Conservation (phyloP, 1,140 invertebrate species). For the Calephelis virginiensis region DNA sequence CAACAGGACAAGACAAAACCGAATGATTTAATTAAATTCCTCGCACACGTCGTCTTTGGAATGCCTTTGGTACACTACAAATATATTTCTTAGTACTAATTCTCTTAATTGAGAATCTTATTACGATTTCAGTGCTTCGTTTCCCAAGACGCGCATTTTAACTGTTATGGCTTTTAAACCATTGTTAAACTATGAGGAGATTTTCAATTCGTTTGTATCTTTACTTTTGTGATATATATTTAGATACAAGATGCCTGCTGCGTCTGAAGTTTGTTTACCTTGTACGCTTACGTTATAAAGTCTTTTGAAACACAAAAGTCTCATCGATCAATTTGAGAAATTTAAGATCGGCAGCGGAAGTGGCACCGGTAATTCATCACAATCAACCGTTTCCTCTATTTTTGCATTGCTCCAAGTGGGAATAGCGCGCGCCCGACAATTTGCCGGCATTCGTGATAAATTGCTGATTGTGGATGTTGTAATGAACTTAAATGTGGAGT, state of each 20-base stretch:
- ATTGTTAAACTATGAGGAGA: too few species aligned
- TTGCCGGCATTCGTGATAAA: conserved; percentile 12
- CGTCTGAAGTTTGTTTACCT: too few species aligned
- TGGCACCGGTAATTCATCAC: conserved; percentile 4
- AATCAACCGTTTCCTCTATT: conserved; percentile 13
- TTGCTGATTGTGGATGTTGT: conserved; percentile 13
- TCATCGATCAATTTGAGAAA: conserved; percentile 13
- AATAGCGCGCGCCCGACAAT: conserved; percentile 9
- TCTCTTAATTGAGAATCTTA: conserved; percentile 6
- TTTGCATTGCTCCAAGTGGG: conserved; percentile 14
- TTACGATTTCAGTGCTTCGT: neutral
- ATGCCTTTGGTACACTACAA: conserved; percentile 15
- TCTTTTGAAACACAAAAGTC: neutral
- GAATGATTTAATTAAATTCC: conserved; percentile 18
- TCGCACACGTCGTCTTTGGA: conserved; percentile 17
- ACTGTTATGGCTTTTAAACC: too few species aligned
- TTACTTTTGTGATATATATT: too few species aligned
- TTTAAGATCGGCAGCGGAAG: conserved; percentile 1
- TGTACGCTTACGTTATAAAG: neutral
- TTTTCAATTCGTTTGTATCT: too few species aligned
- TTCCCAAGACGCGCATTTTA: neutral
- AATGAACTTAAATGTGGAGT: too few species aligned
- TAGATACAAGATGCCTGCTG: too few species aligned
- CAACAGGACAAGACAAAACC: conserved; percentile 17
- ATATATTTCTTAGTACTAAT: conserved; percentile 10